Evolutionary conservation across 2,113 vertebrate genomes (phyloP).

Genomic region (Neomonachus schauinslandi): DNA sequence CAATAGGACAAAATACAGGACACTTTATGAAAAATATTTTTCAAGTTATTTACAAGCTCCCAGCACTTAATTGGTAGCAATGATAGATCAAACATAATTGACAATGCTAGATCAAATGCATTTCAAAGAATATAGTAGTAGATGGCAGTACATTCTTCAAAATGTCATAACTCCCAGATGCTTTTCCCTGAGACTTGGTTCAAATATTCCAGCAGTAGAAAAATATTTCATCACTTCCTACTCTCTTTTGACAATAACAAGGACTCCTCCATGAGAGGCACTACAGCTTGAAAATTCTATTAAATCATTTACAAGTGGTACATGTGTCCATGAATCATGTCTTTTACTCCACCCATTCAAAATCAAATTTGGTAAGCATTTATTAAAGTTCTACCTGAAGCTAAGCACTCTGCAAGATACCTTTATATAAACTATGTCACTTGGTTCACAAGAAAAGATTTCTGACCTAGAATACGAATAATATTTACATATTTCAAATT

Average conservation of each 20-base stretch:
- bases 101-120: not conserved
- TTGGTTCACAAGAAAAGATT: not conserved
- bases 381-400: not conserved
- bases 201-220: not conserved
- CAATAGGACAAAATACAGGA: not conserved
- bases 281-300: not conserved
- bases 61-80: not conserved
- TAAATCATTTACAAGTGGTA: constrained; percentile 12
- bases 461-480: not conserved
- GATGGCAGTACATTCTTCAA: not conserved
- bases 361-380: constrained; percentile 47
- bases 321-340: constrained; percentile 41
- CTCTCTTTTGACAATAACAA: constrained; percentile 37
- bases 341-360: constrained; percentile 24
- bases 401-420: not conserved
- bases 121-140: not conserved
- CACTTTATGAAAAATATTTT: not conserved
- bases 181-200: not conserved
- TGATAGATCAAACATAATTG: not conserved
- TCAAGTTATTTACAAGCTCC: not conserved
- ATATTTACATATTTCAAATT: constrained; percentile 13
- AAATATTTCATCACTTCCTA: not conserved
- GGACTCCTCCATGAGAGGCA: not conserved
- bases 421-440: not conserved
- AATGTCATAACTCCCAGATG: not conserved